Base-by-base conservation (phyloP, 53 echinoderm and acorn worm genomes). In the Hippasteria phrygiana region DNA sequence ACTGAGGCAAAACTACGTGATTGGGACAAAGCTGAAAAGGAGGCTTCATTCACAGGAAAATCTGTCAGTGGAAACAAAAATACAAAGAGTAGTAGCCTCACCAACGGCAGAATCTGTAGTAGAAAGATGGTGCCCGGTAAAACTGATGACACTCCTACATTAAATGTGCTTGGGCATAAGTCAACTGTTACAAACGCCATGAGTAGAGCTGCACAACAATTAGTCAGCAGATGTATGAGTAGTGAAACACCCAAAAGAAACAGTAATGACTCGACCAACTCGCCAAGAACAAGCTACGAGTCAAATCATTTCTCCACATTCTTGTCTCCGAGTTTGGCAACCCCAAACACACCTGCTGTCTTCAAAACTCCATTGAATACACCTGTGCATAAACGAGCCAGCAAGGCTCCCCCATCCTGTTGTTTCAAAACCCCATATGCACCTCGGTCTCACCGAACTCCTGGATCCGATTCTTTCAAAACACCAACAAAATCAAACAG, bases 361-460 rank as follows among this genome's bases (percentile, higher is more conserved):
- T 63, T 80, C 41, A 81, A 81, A 81, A 81, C 40, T 16, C 62
- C 79, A 79, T 41, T 27, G 51, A 62, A 20, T 20, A 80, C 47
- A 5, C 64, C 81, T 27, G 17, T 81, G 27, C 81, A 74, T 28
- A 43, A 13, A 13, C 34, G 27, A 12, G 4, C 88, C 18, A 34
- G 16, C 7, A 34, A 5, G 28, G 24, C 63, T 22, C 46, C 65
- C 22, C 76, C 18, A 5, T 34, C 65, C 9, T 35, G 56, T 17
- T 77, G 78, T 22, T 82, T 90, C 72, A 82, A 73, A 59, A 80
- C 73, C n/a, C 90, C 90, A 31, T 45, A 45, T 12, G 73, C 62
- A 13, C 91, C 86, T 3, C 40, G 62, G 22, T 20, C 71, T n/a
- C 27, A 45, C 17, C 40, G 27, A 42, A 80, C 83, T 5, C 51